Base-by-base conservation (phyloP, 1,140 invertebrate species). In the Agrypnia vestita region DNA sequence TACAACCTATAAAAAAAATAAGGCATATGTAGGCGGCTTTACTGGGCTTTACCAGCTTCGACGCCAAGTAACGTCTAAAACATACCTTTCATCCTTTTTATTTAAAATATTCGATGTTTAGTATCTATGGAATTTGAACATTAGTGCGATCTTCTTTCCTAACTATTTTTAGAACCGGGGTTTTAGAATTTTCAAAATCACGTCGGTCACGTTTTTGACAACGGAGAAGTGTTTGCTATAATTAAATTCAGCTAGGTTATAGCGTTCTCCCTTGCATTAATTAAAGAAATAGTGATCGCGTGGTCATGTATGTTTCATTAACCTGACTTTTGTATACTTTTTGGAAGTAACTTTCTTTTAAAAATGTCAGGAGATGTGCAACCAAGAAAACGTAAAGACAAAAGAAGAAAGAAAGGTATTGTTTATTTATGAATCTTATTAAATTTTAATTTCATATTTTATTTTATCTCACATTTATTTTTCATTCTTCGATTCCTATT, bases 311-410 rank as follows among this genome's bases (percentile, higher is more conserved):
- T 35, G 47, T 56, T 79, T 64, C 46, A 25, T 69, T 69, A 44
- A 69, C 25, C 15, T 77, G 47, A 67, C 13, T 77, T 67, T 10
- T 59, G 17, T 61, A 61, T 21, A 55, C 13, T 17, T 69, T 51
- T 77, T 44, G 15, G 11, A n/a, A 61, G 47, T 53, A 55, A 67
- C 35, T 77, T 69, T 19, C 46, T 25, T 67, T 51, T 51, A 49
- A 74, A 79, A 61, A 94, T 94, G 93, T 93, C 93, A 83, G 93
- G 92, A 51, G 93, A 94, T 85, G 91, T 92, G 76, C 93, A 94
- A 85, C 91, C 93, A 75, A 92, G 92, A 82, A 93, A 93, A 86
- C 90, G 93, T 82, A 94, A 93, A 87, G 93, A 94, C 83, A 94
- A 93, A 84, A 91, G 91, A 85, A 91, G 90, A 84, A 93, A 92